These are phyloP conservation scores for Lycia hirtaria DNA, from an alignment of 2,888 invertebrate genomes.

Conservation along the genomic window DNA sequence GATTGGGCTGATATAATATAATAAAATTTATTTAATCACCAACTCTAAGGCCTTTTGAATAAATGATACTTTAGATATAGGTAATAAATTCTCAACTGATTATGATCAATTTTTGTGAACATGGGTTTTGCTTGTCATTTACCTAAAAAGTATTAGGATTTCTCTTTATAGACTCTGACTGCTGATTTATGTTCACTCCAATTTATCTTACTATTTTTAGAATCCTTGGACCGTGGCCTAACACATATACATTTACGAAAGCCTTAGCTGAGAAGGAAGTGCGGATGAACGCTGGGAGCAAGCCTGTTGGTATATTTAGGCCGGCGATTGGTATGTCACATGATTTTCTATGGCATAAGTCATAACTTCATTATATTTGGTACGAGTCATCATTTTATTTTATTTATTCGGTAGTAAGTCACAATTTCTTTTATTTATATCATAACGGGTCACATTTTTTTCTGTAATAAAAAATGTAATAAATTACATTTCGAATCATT, in stretches of 20 bases:
- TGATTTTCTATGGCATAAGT: not conserved
- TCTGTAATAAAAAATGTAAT: too few relatives aligned
- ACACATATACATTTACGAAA: conserved; percentile 95
- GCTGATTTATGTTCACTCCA: too few relatives aligned
- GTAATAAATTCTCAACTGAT: too few relatives aligned
- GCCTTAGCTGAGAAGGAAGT: conserved; percentile 91
- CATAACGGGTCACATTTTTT: not conserved
- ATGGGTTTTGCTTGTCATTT: too few relatives aligned
- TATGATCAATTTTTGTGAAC: too few relatives aligned
- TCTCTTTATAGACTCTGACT: too few relatives aligned
- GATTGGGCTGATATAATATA: too few relatives aligned
- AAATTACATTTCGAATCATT: too few relatives aligned
- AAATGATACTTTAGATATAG: too few relatives aligned
- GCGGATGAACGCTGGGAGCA: conserved; percentile 80
- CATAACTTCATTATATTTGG: not conserved
- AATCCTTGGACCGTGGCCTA: conserved; percentile 89
- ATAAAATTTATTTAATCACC: too few relatives aligned
- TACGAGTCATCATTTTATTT: not conserved
- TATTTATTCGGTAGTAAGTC: not conserved
- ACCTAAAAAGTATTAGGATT: too few relatives aligned
- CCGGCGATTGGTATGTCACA: conserved; percentile 89
- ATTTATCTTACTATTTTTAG: conserved; percentile 56
- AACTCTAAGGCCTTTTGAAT: too few relatives aligned
- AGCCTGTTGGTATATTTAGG: conserved; percentile 92
- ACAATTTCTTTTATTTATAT: not conserved